phyloP scores from a whole-genome alignment of 2,113 vertebrate genomes.

The Merops nubicus region DNA sequence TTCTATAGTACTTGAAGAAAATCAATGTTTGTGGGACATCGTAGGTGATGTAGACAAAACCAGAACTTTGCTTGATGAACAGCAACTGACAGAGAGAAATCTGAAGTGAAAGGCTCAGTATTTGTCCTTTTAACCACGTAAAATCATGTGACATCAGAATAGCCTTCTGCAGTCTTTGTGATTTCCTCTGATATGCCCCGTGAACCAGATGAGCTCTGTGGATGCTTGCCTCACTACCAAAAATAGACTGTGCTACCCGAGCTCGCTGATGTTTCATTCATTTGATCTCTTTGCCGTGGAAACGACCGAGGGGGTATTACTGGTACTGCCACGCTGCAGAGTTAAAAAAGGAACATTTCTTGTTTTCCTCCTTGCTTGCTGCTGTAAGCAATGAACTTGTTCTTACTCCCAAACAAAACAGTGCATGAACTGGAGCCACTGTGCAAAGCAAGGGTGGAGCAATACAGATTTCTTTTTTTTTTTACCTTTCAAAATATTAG shows the following conservation, averaged over 20 bases:
- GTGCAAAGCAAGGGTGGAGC: not conserved
- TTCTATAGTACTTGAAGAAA: not conserved
- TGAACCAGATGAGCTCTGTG: slow-evolving; percentile 1
- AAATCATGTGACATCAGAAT: not conserved
- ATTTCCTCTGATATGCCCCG: not conserved
- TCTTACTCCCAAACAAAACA: not conserved
- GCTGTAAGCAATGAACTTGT: not conserved
- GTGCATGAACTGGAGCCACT: not conserved
- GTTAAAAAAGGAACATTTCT: not conserved
- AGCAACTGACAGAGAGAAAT: not conserved
- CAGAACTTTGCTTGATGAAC: not conserved
- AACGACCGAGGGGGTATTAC: not conserved
- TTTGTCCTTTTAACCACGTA: not conserved
- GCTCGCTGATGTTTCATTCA: not conserved
- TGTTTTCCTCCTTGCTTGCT: not conserved
- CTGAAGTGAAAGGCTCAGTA: not conserved
- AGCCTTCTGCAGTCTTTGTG: not conserved
- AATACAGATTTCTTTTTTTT: not conserved
- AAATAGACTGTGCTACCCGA: not conserved
- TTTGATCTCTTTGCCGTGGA: not conserved
- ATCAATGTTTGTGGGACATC: not conserved
- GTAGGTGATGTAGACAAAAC: not conserved
- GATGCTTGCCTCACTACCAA: not conserved
- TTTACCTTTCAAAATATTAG: not conserved
- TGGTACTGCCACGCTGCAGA: not conserved